Evolutionary conservation across 2,888 invertebrate species (phyloP).

Genomic region (Drosophila hamatofila): DNA sequence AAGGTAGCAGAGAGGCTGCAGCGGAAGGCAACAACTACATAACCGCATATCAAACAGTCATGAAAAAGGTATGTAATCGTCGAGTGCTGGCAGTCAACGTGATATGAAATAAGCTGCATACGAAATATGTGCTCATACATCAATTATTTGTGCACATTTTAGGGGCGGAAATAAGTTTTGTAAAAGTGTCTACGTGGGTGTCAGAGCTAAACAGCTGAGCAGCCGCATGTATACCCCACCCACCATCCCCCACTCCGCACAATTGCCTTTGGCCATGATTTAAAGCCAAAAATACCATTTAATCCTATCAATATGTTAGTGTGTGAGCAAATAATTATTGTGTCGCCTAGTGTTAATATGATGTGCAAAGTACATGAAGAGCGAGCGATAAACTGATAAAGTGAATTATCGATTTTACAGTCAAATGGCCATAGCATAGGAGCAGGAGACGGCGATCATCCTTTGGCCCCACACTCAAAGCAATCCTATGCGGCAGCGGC

Average conservation of each 20-base stretch:
- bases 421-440: slow-evolving; percentile 82
- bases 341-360: neutral
- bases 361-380: neutral
- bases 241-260: neutral
- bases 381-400: neutral
- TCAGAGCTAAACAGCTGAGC: slow-evolving; percentile 42
- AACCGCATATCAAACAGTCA: slow-evolving; percentile 88
- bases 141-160: slow-evolving; percentile 23
- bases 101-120: neutral
- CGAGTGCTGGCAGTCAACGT: neutral
- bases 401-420: slow-evolving; percentile 59
- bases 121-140: slow-evolving; percentile 7
- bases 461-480: slow-evolving; percentile 75
- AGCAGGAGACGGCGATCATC: slow-evolving; percentile 72
- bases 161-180: slow-evolving; percentile 63
- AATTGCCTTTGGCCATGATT: slow-evolving; percentile 1
- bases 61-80: slow-evolving; percentile 87
- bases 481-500: slow-evolving; percentile 63
- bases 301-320: slow-evolving; percentile 58
- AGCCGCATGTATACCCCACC: neutral
- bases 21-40: slow-evolving; percentile 86
- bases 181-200: slow-evolving; percentile 60
- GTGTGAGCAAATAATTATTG: slow-evolving; percentile 51
- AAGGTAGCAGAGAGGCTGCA: slow-evolving; percentile 86
- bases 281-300: slow-evolving; percentile 23